Base-by-base conservation (phyloP, 2,113 vertebrate species). In the Apodemus speciosus region DNA sequence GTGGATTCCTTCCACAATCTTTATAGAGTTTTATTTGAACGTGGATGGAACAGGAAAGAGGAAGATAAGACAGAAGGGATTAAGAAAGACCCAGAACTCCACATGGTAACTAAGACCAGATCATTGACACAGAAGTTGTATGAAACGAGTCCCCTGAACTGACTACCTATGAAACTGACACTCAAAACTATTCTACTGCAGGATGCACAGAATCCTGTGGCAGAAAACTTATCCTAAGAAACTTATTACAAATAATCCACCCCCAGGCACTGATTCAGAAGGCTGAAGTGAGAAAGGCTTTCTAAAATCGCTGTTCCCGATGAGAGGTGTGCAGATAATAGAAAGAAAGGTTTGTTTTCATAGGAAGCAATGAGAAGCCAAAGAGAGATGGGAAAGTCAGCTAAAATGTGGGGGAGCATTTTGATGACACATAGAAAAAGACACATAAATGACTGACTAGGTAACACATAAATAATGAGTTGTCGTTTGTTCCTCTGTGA, bases 191-290 rank as follows among this genome's bases (percentile, higher is more conserved):
- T 72, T 81, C 46, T 13, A 68, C 35, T 66, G 38, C 1, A 62
- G 32, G 18, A 9, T 53, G 53, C 11, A 58, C 43, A 53, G 85
- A 83, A 79, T 20, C 5, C 15, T 6, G 6, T 81, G 58, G 5
- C 13, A 88, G 25, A 85, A 94, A 68, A 80, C 90, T 69, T 58
- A 90, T 46, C 3, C 32, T 49, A 66, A n/a, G 30, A 13, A 51
- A n/a, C 81, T 92, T 81, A 64, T 77, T 95, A 71, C 89, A 88
- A 88, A 85, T 75, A 85, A 89, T 46, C 51, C 11, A 75, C 25
- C 60, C 87, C 40, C 13, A 85, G 72, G 46, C 46, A 91, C 40
- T 69, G 56, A 73, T 84, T 87, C 32, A 49, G 27, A 40, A 89
- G 20, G 6, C 40, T 21, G 20, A 86, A 27, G 30, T 91, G n/a